A percentile compares a stretch with the other conserved stretches of the same genome.
These are phyloP conservation scores for Tromatobia lineatoria DNA, from an alignment of 2,888 invertebrate genomes.

Conservation along the genomic window DNA sequence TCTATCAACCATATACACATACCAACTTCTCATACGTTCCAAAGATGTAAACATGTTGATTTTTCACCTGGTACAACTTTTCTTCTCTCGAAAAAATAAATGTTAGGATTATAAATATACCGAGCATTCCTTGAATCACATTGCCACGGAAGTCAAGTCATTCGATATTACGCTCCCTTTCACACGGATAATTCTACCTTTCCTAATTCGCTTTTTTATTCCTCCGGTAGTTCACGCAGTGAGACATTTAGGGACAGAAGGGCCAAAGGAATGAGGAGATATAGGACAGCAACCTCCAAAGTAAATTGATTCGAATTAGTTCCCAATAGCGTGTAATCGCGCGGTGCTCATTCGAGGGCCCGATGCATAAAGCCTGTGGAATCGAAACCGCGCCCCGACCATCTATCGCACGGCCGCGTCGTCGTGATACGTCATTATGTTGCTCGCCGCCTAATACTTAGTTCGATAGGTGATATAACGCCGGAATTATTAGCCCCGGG, in stretches of 20 bases:
- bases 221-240: neutral
- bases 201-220: neutral
- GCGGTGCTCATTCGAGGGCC: conserved; percentile 64
- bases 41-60: no score
- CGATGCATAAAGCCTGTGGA: conserved; percentile 22
- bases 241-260: conserved; percentile 23
- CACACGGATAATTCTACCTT: conserved; percentile 20
- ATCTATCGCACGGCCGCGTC: conserved; percentile 57
- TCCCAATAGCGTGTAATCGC: conserved; percentile 84
- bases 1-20: no score
- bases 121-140: neutral
- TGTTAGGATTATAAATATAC: no score
- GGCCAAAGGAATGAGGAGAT: neutral
- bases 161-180: neutral
- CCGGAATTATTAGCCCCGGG: conserved; percentile 79
- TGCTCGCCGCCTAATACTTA: conserved; percentile 85
- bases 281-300: conserved; percentile 63
- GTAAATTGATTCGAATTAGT: conserved; percentile 85
- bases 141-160: neutral
- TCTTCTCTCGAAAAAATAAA: neutral
- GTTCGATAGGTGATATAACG: conserved; percentile 83
- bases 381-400: conserved; percentile 45
- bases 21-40: no score
- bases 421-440: conserved; percentile 80
- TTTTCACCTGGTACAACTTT: neutral